A percentile compares a stretch with the other conserved stretches of the same genome.
phyloP scores from a whole-genome alignment of 2,113 vertebrate species.

The Chloebia gouldiae region DNA sequence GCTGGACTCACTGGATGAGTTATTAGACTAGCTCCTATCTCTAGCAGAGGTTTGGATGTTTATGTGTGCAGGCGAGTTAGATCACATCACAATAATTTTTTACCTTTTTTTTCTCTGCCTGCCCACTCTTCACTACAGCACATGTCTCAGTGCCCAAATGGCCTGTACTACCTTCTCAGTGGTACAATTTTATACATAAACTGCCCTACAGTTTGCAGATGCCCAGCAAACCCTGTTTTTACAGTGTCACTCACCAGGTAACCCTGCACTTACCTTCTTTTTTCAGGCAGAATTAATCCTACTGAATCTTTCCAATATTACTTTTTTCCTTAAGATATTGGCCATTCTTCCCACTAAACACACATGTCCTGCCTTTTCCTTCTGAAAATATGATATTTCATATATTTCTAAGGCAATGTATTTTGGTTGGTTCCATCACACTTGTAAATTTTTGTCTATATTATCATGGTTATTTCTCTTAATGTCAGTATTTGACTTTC shows the following conservation, averaged over 20 bases:
- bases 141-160: not conserved
- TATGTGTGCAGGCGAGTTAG: not conserved
- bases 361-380: not conserved
- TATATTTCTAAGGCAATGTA: not conserved
- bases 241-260: not conserved
- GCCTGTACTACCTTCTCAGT: not conserved
- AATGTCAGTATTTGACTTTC: not conserved
- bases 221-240: not conserved
- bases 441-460: not conserved
- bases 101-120: not conserved
- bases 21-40: not conserved
- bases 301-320: not conserved
- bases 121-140: not conserved
- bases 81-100: not conserved
- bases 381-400: not conserved
- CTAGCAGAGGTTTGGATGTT: not conserved
- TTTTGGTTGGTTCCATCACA: not conserved
- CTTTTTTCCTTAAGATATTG: not conserved
- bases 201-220: not conserved
- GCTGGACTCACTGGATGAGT: not conserved
- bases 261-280: not conserved
- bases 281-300: not conserved
- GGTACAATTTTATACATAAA: not conserved
- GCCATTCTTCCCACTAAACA: not conserved
- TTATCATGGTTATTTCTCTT: not conserved